These are phyloP conservation scores for Propithecus deckenii DNA, from an alignment of 2,797 vertebrate genomes.

Conservation along the genomic window DNA sequence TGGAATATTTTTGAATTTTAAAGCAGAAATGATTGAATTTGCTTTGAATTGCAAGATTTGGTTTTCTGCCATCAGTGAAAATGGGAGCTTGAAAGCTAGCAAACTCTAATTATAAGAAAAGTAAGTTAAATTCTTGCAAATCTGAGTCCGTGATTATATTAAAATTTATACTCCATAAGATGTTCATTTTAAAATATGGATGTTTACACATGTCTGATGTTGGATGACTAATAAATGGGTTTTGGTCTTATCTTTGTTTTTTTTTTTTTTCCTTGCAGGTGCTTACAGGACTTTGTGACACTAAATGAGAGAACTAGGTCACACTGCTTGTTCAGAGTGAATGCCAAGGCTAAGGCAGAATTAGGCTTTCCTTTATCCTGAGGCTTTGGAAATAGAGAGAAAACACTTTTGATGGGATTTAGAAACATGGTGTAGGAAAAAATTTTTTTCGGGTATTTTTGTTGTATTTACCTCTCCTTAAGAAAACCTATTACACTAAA, in stretches of 20 bases:
- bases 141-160: background rate
- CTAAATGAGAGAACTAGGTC: constrained; percentile 29
- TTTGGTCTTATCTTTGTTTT: background rate
- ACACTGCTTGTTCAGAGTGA: constrained; percentile 29
- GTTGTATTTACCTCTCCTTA: background rate
- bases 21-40: constrained; percentile 11
- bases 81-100: background rate
- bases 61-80: constrained; percentile 30
- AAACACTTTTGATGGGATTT: constrained; percentile 22
- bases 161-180: background rate
- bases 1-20: background rate
- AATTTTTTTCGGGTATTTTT: background rate
- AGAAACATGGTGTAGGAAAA: background rate
- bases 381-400: constrained; percentile 28
- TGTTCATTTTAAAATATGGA: background rate
- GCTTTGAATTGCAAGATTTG: background rate
- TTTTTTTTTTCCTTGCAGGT: background rate
- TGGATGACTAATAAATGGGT: background rate
- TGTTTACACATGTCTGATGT: background rate
- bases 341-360: constrained; percentile 2
- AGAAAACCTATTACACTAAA: background rate
- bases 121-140: background rate
- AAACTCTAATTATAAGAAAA: background rate
- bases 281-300: background rate
- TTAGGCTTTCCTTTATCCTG: background rate